Percentiles rank a stretch among this genome's conserved stretches.
Evolutionary conservation across 2,113 vertebrate species (phyloP).

Genomic region (Platysternon megacephalum): DNA sequence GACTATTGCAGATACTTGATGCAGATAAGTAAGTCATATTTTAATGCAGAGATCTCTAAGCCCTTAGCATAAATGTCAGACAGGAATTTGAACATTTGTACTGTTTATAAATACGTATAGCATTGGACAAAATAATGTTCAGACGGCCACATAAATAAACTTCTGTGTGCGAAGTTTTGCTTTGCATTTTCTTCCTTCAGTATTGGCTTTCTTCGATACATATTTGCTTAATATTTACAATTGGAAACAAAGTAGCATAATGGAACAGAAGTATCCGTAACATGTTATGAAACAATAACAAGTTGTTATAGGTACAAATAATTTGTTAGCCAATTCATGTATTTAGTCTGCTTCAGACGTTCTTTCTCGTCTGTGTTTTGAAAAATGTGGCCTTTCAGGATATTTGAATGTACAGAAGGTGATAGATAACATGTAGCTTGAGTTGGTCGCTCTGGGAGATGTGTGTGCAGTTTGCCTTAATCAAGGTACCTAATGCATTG

Average conservation of each 20-base stretch:
- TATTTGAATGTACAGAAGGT: background rate
- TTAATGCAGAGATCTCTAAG: too few species aligned
- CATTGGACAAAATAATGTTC: background rate
- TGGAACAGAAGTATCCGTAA: background rate
- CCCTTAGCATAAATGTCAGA: background rate
- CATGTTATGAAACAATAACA: background rate
- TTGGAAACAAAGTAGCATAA: background rate
- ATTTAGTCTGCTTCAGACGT: background rate
- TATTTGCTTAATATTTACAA: background rate
- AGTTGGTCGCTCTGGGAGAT: background rate
- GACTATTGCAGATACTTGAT: background rate
- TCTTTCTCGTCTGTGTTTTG: background rate
- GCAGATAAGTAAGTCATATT: accelerated
- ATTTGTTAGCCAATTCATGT: background rate
- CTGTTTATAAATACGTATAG: background rate
- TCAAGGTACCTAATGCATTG: background rate
- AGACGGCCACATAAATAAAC: background rate
- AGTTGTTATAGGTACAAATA: background rate
- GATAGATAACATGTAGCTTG: background rate
- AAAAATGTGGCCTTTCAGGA: background rate
- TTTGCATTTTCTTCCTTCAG: background rate
- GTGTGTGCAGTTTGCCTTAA: background rate
- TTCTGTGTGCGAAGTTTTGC: background rate
- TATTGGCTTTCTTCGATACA: background rate
- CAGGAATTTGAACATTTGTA: background rate